Evolutionary conservation across 2,113 vertebrate species (phyloP).

Genomic region (Megalops atlanticus): DNA sequence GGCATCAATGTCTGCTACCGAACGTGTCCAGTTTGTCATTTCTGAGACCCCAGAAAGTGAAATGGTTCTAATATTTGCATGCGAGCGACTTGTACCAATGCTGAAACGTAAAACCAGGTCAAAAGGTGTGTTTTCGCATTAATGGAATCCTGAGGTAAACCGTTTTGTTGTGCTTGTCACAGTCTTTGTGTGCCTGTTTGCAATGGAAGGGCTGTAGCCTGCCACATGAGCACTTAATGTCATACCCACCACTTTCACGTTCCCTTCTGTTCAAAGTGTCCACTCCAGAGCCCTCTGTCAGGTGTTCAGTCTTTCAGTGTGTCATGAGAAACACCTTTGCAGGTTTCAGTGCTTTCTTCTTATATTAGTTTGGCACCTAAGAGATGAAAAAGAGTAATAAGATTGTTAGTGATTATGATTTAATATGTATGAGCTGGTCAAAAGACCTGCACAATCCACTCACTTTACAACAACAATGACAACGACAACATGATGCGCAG

Average conservation of each 20-base stretch:
- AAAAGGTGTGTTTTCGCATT: too few species aligned
- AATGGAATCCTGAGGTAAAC: not conserved
- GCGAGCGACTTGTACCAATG: too few species aligned
- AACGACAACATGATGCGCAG: not conserved
- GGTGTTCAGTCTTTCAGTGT: constrained; percentile 45
- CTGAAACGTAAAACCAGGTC: too few species aligned
- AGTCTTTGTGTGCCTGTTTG: not conserved
- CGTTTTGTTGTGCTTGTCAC: not conserved
- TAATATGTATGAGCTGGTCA: constrained; percentile 27
- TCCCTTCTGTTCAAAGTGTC: constrained; percentile 48
- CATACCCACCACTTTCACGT: constrained; percentile 60
- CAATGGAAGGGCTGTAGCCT: not conserved
- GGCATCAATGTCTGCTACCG: constrained; percentile 26
- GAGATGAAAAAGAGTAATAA: constrained; percentile 39
- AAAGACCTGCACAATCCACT: not conserved
- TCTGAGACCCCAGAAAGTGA: not conserved
- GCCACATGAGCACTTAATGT: constrained; percentile 14
- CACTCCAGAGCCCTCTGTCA: constrained; percentile 43
- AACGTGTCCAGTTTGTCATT: not conserved
- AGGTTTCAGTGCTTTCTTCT: constrained; percentile 51
- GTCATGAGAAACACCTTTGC: constrained; percentile 56
- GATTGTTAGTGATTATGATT: constrained; percentile 45
- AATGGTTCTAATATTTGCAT: not conserved
- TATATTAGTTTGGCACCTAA: constrained; percentile 68
- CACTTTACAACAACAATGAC: not conserved